Evolutionary conservation across 1,140 invertebrate species (phyloP).

Genomic region (Venustaconcha ellipsiformis): DNA sequence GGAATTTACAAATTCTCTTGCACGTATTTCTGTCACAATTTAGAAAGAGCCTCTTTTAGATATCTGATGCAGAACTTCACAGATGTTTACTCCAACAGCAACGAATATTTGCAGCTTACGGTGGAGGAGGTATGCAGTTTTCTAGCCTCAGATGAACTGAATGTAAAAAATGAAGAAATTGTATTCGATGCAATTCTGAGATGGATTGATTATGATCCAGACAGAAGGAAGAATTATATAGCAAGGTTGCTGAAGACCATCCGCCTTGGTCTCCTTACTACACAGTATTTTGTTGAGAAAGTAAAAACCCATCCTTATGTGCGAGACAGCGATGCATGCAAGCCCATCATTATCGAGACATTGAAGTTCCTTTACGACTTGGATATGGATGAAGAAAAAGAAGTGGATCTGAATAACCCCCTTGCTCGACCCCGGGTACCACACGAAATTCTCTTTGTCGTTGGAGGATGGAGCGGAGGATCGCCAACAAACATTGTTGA

Average conservation of each 20-base stretch:
- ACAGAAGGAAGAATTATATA: constrained; percentile 87
- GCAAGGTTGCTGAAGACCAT: constrained; percentile 80
- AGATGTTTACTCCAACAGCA: constrained; percentile 89
- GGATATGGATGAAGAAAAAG: constrained; percentile 72
- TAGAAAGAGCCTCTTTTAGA: constrained; percentile 77
- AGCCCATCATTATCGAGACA: constrained; percentile 81
- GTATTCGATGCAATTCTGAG: constrained; percentile 93
- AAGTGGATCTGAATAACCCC: constrained; percentile 55
- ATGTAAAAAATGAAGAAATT: constrained; percentile 96
- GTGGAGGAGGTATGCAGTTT: constrained; percentile 94
- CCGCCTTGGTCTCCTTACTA: constrained; percentile 86
- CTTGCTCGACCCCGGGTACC: constrained; percentile 59
- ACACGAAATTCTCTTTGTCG: constrained; percentile 71
- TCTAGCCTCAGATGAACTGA: constrained; percentile 95
- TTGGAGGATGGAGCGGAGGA: constrained; percentile 82
- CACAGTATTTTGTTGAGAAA: constrained; percentile 80
- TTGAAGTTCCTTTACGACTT: constrained; percentile 81
- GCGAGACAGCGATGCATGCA: constrained; percentile 75
- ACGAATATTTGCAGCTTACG: constrained; percentile 93
- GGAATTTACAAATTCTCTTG: constrained; percentile 84
- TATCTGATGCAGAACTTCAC: constrained; percentile 57
- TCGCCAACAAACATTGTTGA: constrained; percentile 81
- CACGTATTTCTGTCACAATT: constrained; percentile 78
- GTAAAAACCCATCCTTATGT: constrained; percentile 75
- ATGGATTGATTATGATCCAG: constrained; percentile 97